Evolutionary conservation across 1,140 invertebrate genomes (phyloP).

Genomic region (Drosophila chauvacae): DNA sequence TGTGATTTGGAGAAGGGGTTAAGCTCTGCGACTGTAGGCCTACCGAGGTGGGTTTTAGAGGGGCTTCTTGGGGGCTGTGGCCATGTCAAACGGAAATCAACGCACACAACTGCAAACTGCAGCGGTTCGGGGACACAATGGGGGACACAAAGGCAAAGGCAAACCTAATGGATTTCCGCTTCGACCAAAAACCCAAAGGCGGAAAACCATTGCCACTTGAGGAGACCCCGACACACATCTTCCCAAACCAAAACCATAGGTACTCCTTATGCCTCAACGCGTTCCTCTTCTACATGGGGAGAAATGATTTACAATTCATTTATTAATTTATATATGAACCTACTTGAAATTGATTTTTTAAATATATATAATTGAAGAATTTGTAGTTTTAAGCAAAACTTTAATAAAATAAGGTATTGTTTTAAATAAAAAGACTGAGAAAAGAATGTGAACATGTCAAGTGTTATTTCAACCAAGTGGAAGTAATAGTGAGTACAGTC

Average conservation of each 20-base stretch:
- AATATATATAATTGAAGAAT: neutral
- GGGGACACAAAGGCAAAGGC: slow-evolving; percentile 20
- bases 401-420: neutral
- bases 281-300: neutral
- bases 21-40: neutral
- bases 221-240: slow-evolving; percentile 24
- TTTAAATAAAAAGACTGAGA: neutral
- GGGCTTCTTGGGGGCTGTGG: slow-evolving; percentile 9
- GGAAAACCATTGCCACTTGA: slow-evolving; percentile 76
- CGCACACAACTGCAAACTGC: slow-evolving; percentile 71
- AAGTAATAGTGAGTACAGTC: neutral
- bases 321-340: too few relatives aligned
- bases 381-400: neutral
- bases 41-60: neutral
- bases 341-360: neutral
- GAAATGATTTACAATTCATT: neutral
- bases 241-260: neutral
- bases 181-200: slow-evolving; percentile 60
- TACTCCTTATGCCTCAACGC: neutral
- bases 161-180: slow-evolving; percentile 80
- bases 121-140: slow-evolving; percentile 32
- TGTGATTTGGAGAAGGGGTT: slow-evolving; percentile 9
- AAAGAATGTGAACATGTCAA: too few relatives aligned
- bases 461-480: too few relatives aligned
- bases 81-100: slow-evolving; percentile 77